These are phyloP conservation scores for Tinamus guttatus DNA, from an alignment of 2,113 vertebrate genomes.

Conservation along the genomic window DNA sequence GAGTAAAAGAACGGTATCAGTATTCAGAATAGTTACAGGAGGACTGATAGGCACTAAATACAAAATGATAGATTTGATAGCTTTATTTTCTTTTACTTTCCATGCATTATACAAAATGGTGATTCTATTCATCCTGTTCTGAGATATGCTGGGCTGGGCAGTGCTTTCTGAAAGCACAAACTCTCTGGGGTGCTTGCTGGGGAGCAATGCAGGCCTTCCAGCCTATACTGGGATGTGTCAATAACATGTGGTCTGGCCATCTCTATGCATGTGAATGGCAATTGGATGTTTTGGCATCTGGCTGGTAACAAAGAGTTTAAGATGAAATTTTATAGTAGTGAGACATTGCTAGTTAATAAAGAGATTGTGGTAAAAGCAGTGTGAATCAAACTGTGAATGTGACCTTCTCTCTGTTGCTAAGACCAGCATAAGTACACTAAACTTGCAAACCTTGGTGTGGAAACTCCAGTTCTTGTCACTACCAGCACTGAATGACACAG, in stretches of 20 bases:
- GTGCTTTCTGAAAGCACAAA: neutral
- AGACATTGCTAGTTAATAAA: neutral
- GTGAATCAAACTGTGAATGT: neutral
- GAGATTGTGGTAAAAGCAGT: neutral
- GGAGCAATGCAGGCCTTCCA: neutral
- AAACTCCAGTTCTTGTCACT: neutral
- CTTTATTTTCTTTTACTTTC: neutral
- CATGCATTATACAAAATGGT: neutral
- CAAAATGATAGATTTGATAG: neutral
- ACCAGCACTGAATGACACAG: neutral
- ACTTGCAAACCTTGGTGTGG: neutral
- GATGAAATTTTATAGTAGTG: neutral
- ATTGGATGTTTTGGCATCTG: neutral
- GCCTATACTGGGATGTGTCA: neutral
- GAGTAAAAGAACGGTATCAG: neutral
- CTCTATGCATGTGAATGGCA: neutral
- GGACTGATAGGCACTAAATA: neutral
- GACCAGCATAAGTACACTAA: neutral
- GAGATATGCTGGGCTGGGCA: neutral
- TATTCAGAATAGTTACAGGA: neutral
- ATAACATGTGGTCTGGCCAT: neutral
- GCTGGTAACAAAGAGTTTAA: neutral
- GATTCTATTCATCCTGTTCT: neutral
- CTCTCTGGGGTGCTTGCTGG: neutral
- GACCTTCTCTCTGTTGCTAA: neutral